Evolutionary conservation across 1,140 invertebrate species (phyloP).

Genomic region (Eciton burchellii): DNA sequence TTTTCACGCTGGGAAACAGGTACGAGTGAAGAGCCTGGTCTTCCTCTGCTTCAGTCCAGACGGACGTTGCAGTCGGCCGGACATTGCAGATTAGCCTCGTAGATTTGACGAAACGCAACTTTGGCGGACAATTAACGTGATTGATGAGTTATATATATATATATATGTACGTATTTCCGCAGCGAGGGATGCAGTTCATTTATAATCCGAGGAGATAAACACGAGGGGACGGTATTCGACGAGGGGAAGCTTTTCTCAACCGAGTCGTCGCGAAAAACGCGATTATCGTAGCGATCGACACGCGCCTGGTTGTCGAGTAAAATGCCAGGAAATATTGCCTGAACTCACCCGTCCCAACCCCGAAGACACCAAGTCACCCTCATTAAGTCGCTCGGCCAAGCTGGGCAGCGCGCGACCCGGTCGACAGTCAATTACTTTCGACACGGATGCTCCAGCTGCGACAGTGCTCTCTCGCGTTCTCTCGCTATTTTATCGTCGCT

Average conservation of each 20-base stretch:
- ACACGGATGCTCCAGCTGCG: neutral
- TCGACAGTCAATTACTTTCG: conserved; percentile 37
- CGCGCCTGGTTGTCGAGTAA: conserved; percentile 22
- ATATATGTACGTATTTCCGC: neutral
- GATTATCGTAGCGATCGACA: conserved; percentile 3
- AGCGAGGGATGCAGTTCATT: neutral
- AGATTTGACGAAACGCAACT: neutral
- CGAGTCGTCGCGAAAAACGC: neutral
- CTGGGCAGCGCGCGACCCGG: conserved; percentile 18
- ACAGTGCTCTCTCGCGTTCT: neutral
- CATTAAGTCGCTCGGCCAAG: conserved; percentile 16
- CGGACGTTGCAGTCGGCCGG: too few relatives aligned
- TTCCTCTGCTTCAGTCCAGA: too few relatives aligned
- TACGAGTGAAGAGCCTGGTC: too few relatives aligned
- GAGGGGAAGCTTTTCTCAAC: neutral
- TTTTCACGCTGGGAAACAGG: neutral
- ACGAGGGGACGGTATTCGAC: neutral
- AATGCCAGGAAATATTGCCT: conserved; percentile 31
- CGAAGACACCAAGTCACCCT: neutral
- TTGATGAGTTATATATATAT: neutral
- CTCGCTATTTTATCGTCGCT: conserved; percentile 40
- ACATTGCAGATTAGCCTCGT: neutral
- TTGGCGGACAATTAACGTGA: neutral
- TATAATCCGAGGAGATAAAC: conserved; percentile 17
- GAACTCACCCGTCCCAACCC: neutral